Conservation (phyloP, 2,888 invertebrate species). For the Palloptera scutellata region DNA sequence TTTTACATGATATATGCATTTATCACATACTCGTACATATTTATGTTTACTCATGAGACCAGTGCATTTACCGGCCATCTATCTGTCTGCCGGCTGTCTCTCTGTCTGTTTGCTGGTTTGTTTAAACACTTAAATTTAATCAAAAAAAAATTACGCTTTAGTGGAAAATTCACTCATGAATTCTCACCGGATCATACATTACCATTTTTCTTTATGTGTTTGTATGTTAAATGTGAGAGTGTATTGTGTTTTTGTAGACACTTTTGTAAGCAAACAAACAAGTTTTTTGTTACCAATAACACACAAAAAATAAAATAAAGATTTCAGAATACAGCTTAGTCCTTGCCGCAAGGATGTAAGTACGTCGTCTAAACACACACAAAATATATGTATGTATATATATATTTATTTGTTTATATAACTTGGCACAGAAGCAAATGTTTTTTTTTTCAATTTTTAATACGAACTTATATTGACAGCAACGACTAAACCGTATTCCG, state of each 20-base stretch:
- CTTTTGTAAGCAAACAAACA: not conserved
- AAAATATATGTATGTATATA: too few species aligned
- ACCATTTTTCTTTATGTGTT: not conserved
- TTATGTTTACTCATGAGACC: constrained; percentile 8
- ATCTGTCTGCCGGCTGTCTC: constrained; percentile 7
- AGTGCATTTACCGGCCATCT: constrained; percentile 9
- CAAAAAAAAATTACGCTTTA: too few species aligned
- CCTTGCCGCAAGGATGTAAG: constrained; percentile 61
- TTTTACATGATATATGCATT: not conserved
- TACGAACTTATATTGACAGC: constrained; percentile 55
- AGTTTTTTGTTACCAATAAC: constrained; percentile 9
- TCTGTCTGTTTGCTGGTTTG: too few species aligned
- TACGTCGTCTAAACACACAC: constrained; percentile 36
- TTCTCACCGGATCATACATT: not conserved
- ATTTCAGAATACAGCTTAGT: constrained; percentile 63
- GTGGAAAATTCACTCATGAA: too few species aligned
- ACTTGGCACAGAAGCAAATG: constrained; percentile 10
- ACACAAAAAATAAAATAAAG: constrained; percentile 29
- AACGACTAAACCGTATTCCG: constrained; percentile 64
- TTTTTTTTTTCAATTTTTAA: constrained; percentile 24
- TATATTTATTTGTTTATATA: not conserved
- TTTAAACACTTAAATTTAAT: too few species aligned
- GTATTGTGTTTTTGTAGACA: not conserved
- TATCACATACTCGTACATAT: constrained; percentile 15
- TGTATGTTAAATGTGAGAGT: constrained; percentile 1